Evolutionary conservation across 2,113 vertebrate species (phyloP).

Genomic region (Pygoscelis adeliae): DNA sequence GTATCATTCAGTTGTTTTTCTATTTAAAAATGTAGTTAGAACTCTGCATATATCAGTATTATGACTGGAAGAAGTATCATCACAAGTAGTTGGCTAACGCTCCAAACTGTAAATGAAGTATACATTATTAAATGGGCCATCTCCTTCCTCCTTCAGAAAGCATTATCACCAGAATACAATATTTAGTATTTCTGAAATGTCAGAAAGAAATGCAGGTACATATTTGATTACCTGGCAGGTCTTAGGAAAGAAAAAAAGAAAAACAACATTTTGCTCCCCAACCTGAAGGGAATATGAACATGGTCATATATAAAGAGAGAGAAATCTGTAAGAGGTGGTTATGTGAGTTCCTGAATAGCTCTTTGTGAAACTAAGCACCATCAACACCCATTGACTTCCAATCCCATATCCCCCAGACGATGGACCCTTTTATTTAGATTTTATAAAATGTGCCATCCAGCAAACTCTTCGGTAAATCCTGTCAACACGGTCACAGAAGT

Average conservation of each 20-base stretch:
- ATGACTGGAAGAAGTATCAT: slow-evolving; percentile 59
- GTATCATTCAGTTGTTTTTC: slow-evolving; percentile 72
- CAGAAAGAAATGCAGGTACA: slow-evolving; percentile 47
- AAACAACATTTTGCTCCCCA: slow-evolving; percentile 11
- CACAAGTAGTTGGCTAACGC: slow-evolving; percentile 49
- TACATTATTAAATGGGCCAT: slow-evolving; percentile 70
- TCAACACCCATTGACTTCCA: slow-evolving; percentile 3
- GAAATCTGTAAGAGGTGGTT: slow-evolving; percentile 34
- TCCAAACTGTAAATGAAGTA: slow-evolving; percentile 72
- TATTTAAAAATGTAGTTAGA: slow-evolving; percentile 74
- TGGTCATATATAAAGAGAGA: not conserved
- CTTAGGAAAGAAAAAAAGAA: not conserved
- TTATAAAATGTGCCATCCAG: slow-evolving; percentile 14
- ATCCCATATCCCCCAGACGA: not conserved
- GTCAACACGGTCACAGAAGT: slow-evolving; percentile 19
- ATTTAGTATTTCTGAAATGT: slow-evolving; percentile 61
- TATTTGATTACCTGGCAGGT: slow-evolving; percentile 47
- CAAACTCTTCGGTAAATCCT: slow-evolving; percentile 39
- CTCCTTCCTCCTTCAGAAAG: slow-evolving; percentile 31
- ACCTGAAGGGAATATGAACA: slow-evolving; percentile 30
- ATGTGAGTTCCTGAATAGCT: not conserved
- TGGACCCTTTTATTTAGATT: slow-evolving; percentile 35
- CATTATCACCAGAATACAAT: slow-evolving; percentile 55
- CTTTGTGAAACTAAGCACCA: slow-evolving; percentile 30
- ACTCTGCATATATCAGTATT: slow-evolving; percentile 60